phyloP scores from a whole-genome alignment of 2,797 vertebrate genomes.

The Onychomys leucogaster region DNA sequence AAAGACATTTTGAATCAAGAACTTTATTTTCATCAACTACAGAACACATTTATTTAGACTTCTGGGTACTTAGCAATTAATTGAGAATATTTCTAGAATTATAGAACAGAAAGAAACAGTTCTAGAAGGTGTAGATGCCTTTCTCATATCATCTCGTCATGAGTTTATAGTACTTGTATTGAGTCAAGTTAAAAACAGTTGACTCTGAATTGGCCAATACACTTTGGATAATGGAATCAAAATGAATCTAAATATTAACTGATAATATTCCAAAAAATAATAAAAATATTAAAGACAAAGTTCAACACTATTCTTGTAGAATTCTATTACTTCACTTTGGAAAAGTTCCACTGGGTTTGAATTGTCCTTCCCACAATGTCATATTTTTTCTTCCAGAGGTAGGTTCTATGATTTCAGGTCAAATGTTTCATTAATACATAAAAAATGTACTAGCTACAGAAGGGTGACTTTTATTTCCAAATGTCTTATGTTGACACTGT shows the following conservation, averaged over 20 bases:
- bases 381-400: background rate
- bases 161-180: background rate
- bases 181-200: background rate
- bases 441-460: background rate
- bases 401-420: background rate
- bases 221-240: background rate
- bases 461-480: background rate
- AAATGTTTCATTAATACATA: background rate
- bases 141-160: background rate
- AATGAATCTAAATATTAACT: background rate
- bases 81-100: background rate
- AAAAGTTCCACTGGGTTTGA: background rate
- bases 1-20: background rate
- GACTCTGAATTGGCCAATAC: background rate
- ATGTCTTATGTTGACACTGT: background rate
- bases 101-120: background rate
- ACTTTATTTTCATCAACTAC: background rate
- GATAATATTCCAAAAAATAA: background rate
- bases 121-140: background rate
- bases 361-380: background rate
- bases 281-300: background rate
- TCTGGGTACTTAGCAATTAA: background rate
- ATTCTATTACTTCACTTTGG: background rate
- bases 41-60: background rate
- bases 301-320: background rate